Conservation (phyloP, 2,888 invertebrate genomes). For the Campaea margaritaria region DNA sequence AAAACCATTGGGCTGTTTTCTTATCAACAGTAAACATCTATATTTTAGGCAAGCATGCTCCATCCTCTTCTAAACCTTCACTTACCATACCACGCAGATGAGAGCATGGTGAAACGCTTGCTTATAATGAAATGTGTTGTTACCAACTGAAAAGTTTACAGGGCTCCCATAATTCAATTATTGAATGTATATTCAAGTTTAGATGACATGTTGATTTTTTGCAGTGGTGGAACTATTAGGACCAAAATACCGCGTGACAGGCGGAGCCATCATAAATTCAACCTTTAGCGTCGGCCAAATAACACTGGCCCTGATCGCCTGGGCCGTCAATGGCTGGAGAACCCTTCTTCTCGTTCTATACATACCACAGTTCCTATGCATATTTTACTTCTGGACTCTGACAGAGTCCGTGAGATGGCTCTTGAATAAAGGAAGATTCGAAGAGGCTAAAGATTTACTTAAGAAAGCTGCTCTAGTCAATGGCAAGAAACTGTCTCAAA, state of each 20-base stretch:
- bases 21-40: too few species aligned
- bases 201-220: constrained; percentile 16
- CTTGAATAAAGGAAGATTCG: constrained; percentile 87
- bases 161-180: too few species aligned
- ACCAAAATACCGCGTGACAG: constrained; percentile 88
- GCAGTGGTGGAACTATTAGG: constrained; percentile 90
- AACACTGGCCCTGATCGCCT: constrained; percentile 87
- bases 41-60: too few species aligned
- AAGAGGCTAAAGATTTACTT: constrained; percentile 86
- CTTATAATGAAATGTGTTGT: too few species aligned
- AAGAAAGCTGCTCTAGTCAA: constrained; percentile 87
- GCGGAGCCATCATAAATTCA: constrained; percentile 87
- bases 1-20: too few species aligned
- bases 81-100: too few species aligned
- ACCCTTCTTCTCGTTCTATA: constrained; percentile 87
- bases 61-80: too few species aligned
- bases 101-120: too few species aligned
- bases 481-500: constrained; percentile 59
- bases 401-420: constrained; percentile 92
- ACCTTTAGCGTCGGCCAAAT: constrained; percentile 90
- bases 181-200: too few species aligned
- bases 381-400: constrained; percentile 87
- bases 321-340: constrained; percentile 89
- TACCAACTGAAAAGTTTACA: too few species aligned
- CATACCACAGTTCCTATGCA: constrained; percentile 87